Base-by-base conservation (phyloP, 2,888 invertebrate species). In the Euphydryas editha region DNA sequence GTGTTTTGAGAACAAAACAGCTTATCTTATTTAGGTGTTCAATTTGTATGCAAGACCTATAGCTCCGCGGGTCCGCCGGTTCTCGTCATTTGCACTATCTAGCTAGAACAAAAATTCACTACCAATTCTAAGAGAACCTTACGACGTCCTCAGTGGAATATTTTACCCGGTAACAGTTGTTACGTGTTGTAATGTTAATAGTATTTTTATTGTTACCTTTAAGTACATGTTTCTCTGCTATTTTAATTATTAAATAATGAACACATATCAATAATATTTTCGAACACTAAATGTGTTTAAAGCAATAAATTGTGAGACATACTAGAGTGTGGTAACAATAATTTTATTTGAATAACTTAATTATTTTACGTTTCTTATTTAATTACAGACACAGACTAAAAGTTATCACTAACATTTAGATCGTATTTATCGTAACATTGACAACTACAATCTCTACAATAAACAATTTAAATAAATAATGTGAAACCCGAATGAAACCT, bases 21-120 rank as follows among this genome's bases (percentile, higher is more conserved):
- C 69, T 75, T 72, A 75, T 73, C 72, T 85, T 86, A 90, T 89
- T 90, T 87, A 85, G 86, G 80, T 79, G 79, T 84, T 79, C 90
- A 86, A 91, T 91, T 90, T 90, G 88, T 91, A 91, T 91, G 89
- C 90, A 90, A 79, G 82, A 80, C 79, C 81, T 81, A 86, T 77
- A 76, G 80, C 79, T 87, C 88, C 90, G 74, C 76, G 85, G 81
- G 79, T 78, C 62, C 65, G 11, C 61, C 62, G 66, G 67, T 68
- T 67, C 67, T 59, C 61, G 69, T 74, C 72, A 74, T 75, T 75
- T 72, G 63, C 68, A 65, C 69, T 67, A 66, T 56, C 65, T 67
- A 56, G 65, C 62, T 67, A 72, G 73, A 24, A 54, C 70, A 72
- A 72, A 73, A 73, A 72, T 65, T 37, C 61, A 60, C 56, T 49